phyloP scores from a whole-genome alignment of 1,140 invertebrate species.

The Drosophila arizonae region DNA sequence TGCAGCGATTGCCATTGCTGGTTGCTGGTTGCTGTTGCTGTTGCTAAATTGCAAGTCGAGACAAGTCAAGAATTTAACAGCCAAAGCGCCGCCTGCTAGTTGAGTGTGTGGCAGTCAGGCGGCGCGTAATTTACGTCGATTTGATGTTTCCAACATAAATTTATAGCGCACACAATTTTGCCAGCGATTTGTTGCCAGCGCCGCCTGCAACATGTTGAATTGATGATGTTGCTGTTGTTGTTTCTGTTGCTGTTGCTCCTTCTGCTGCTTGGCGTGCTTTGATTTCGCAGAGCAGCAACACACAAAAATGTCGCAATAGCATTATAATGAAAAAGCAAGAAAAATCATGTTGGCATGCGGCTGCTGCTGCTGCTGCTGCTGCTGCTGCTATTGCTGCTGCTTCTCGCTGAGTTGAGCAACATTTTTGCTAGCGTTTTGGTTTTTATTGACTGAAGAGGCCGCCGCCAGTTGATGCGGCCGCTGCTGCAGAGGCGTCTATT shows the following conservation, averaged over 20 bases:
- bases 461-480: constrained; percentile 13
- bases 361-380: constrained; percentile 37
- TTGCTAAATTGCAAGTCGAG: constrained; percentile 50
- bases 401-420: constrained; percentile 51
- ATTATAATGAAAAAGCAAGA: constrained; percentile 77
- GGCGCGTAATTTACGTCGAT: constrained; percentile 79
- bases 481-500: constrained; percentile 44
- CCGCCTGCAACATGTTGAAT: constrained; percentile 57
- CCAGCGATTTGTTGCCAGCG: constrained; percentile 70
- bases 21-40: constrained; percentile 6
- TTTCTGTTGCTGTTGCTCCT: constrained; percentile 20
- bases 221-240: constrained; percentile 54
- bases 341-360: constrained; percentile 78
- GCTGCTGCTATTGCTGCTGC: constrained; percentile 30
- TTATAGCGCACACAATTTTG: constrained; percentile 74
- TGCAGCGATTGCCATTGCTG: constrained; percentile 38
- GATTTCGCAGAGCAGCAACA: constrained; percentile 69
- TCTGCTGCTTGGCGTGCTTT: constrained; percentile 59
- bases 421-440: constrained; percentile 62
- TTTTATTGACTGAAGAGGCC: constrained; percentile 80
- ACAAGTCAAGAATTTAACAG: constrained; percentile 76
- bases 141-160: constrained; percentile 80
- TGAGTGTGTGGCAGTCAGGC: constrained; percentile 53
- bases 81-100: constrained; percentile 71
- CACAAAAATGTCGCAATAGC: constrained; percentile 76